Percentiles rank a stretch among this genome's conserved stretches.
phyloP scores from a whole-genome alignment of 1,140 invertebrate species.

The Drosophila tsacasi region DNA sequence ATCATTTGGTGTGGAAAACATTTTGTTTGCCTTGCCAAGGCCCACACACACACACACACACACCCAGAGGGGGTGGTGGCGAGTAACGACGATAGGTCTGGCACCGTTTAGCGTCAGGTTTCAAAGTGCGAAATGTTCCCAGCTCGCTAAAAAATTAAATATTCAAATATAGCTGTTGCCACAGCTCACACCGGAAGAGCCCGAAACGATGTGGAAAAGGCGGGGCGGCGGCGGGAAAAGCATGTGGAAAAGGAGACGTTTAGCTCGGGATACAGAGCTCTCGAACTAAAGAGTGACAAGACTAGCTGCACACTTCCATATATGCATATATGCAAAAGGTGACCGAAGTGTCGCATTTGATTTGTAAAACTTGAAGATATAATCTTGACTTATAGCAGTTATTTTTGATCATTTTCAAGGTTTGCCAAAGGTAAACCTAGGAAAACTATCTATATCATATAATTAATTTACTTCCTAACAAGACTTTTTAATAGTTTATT shows the following conservation, averaged over 20 bases:
- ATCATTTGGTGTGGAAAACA: conserved; percentile 68
- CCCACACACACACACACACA: conserved; percentile 8
- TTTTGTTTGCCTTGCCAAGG: conserved; percentile 66
- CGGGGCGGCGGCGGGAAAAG: background rate
- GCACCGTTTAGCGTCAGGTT: conserved; percentile 71
- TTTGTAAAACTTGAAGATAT: no score
- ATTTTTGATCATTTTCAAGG: no score
- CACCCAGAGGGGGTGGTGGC: background rate
- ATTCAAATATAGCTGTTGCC: conserved; percentile 70
- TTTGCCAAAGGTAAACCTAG: no score
- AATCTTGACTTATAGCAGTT: no score
- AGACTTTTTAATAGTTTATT: no score
- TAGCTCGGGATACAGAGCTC: conserved; percentile 47
- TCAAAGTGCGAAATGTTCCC: conserved; percentile 77
- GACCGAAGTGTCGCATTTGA: conserved; percentile 40
- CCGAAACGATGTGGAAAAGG: background rate
- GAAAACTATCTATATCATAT: no score
- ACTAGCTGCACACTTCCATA: conserved; percentile 41
- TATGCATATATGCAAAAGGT: conserved; percentile 47
- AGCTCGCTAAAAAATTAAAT: conserved; percentile 82
- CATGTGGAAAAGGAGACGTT: conserved; percentile 31
- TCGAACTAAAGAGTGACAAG: conserved; percentile 66
- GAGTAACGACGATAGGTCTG: conserved; percentile 30
- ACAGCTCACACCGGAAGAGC: conserved; percentile 24
- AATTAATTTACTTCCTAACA: no score